Percentiles rank a stretch among this genome's conserved stretches.
Conservation (phyloP, 2,888 invertebrate species). For the Steinernema scapterisci region DNA sequence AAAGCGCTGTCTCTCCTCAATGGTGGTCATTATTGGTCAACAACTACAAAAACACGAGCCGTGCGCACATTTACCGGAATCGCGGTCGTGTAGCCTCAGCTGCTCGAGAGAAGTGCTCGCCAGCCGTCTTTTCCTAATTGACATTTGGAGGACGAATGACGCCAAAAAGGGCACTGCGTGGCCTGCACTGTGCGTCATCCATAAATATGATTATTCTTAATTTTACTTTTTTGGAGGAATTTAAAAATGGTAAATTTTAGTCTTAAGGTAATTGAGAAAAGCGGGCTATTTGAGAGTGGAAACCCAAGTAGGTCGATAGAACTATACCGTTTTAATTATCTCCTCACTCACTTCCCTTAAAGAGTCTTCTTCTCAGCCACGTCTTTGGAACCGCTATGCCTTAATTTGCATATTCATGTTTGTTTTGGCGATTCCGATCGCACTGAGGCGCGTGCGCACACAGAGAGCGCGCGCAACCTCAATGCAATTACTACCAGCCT, state of each 20-base stretch:
- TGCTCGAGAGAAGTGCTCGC: constrained; percentile 13
- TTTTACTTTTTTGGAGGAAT: no score
- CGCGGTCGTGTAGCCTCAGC: constrained; percentile 31
- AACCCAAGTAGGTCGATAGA: no score
- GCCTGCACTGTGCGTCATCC: no score
- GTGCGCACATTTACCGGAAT: constrained; percentile 28
- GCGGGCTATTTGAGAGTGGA: no score
- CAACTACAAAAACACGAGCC: constrained; percentile 25
- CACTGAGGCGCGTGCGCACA: constrained; percentile 3
- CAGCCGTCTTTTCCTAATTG: constrained; percentile 29
- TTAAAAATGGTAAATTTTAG: no score
- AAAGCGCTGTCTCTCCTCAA: not conserved
- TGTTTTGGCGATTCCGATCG: constrained; percentile 11
- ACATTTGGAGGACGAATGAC: constrained; percentile 22
- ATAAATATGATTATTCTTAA: no score
- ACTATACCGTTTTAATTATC: not conserved
- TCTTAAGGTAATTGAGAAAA: no score
- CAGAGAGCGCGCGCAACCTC: constrained; percentile 18
- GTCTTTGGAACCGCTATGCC: not conserved
- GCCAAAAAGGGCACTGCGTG: not conserved
- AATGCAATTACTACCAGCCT: constrained; percentile 30
- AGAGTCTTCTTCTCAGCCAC: not conserved
- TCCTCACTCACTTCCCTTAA: not conserved
- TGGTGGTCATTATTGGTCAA: constrained; percentile 21
- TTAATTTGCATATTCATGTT: constrained; percentile 31